Base-by-base conservation (phyloP, 2,888 invertebrate species). In the Melolontha melolontha region DNA sequence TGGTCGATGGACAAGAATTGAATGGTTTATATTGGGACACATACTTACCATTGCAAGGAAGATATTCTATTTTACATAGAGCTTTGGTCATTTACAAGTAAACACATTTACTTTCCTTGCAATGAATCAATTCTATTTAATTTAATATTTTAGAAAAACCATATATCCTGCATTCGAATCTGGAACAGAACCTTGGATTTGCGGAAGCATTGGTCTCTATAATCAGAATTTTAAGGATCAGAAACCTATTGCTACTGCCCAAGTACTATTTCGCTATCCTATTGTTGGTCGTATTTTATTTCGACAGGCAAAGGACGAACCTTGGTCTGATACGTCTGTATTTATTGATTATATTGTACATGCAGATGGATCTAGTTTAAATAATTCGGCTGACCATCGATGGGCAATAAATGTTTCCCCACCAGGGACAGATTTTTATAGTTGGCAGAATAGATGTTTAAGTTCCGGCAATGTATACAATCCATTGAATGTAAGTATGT, bases 341-440 rank as follows among this genome's bases (percentile, higher is more conserved):
- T 88, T 95, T 68, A 87, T 95, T 39, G 95, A 95, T 80, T 91
- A 91, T 78, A 84, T 97, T 76, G 90, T 95, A 34, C 96, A 96
- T 81, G 93, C 93, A 0, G 96, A 97, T 81, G 95, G 95, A 0
- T 89, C 92, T 2, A 88, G 87, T 64, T 84, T 91, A 66, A 93
- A 94, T 80, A 91, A 91, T 80, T 90, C 92, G 0, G 86, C 85
- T 49, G 86, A 87, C 10, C 94, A 94, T 81, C 88, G 93, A 72
- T 97, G 96, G 96, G 92, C 92, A 10, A 86, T 97, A 14, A 94
- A 96, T 80, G 90, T 89, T 67, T 84, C 87, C 72, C 87, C 92
- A 0, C 93, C 95, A 0, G 95, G 94, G 14, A 89, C 88, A 69
- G 97, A 97, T 83, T 96, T 92, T 83, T 95, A 95, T 81, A 94